phyloP scores from a whole-genome alignment of 92 coral and sea anemone genomes.

The Porites divaricata region DNA sequence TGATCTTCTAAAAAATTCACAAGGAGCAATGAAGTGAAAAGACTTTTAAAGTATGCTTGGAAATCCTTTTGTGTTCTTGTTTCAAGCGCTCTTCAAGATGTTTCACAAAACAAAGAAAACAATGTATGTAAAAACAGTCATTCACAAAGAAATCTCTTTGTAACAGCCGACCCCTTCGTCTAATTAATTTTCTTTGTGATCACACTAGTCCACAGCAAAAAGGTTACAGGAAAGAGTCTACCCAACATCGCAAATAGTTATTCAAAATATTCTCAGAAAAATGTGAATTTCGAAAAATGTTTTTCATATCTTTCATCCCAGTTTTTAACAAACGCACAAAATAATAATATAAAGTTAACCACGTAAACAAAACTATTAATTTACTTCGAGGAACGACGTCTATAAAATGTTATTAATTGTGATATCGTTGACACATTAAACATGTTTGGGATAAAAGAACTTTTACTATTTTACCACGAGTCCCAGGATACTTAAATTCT shows the following conservation, averaged over 20 bases:
- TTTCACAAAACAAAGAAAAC: slow-evolving; percentile 30
- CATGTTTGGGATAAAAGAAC: neutral
- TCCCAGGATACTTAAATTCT: neutral
- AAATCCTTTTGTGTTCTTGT: neutral
- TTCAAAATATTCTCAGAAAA: neutral
- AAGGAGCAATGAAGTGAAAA: slow-evolving; percentile 25
- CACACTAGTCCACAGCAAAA: neutral
- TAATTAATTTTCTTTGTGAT: neutral
- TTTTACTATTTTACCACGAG: no score
- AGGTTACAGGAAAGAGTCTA: neutral
- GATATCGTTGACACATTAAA: neutral
- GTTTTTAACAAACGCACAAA: neutral
- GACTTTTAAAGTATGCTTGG: neutral
- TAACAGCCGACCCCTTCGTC: neutral
- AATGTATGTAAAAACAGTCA: slow-evolving; percentile 13
- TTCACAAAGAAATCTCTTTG: slow-evolving; percentile 21
- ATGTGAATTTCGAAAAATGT: neutral
- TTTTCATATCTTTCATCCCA: neutral
- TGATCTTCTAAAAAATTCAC: neutral
- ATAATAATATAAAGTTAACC: slow-evolving; percentile 5
- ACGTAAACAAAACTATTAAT: slow-evolving; percentile 9
- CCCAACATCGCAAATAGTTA: neutral
- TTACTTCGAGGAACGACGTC: neutral
- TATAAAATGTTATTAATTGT: neutral
- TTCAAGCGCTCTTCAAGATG: slow-evolving; percentile 7